Evolutionary conservation across 2,888 invertebrate genomes (phyloP).

Genomic region (Epirrita christyi): DNA sequence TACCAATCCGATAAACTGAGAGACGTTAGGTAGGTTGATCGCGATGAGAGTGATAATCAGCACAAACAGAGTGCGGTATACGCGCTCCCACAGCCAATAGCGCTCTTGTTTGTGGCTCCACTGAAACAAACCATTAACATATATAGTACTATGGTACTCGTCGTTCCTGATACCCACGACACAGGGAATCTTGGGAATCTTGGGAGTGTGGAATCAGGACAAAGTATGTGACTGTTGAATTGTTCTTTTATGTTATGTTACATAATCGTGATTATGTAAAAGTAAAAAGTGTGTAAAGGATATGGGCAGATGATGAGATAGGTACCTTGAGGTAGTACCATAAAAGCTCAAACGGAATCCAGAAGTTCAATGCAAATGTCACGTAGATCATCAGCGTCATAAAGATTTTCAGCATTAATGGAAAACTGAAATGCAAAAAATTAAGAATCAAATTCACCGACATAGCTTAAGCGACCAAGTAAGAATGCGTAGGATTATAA

Average conservation of each 20-base stretch:
- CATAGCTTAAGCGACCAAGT: no score
- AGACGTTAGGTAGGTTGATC: slow-evolving; percentile 49
- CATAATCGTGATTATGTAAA: no score
- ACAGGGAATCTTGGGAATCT: no score
- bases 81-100: slow-evolving; percentile 60
- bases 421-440: slow-evolving; percentile 46
- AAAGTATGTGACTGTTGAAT: no score
- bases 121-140: background rate
- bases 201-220: no score
- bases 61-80: slow-evolving; percentile 51
- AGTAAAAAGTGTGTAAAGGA: no score
- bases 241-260: no score
- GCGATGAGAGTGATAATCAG: slow-evolving; percentile 45
- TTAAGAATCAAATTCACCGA: no score
- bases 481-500: no score
- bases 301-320: background rate
- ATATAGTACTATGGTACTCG: no score
- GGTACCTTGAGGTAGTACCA: slow-evolving; percentile 54
- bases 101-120: slow-evolving; percentile 36
- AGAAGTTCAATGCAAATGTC: slow-evolving; percentile 58
- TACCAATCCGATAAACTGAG: slow-evolving; percentile 57
- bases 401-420: slow-evolving; percentile 51
- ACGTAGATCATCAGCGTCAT: slow-evolving; percentile 54
- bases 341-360: slow-evolving; percentile 57
- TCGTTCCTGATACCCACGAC: no score